These are phyloP conservation scores for Calycopis cecrops DNA, from an alignment of 1,140 invertebrate species.

Conservation along the genomic window DNA sequence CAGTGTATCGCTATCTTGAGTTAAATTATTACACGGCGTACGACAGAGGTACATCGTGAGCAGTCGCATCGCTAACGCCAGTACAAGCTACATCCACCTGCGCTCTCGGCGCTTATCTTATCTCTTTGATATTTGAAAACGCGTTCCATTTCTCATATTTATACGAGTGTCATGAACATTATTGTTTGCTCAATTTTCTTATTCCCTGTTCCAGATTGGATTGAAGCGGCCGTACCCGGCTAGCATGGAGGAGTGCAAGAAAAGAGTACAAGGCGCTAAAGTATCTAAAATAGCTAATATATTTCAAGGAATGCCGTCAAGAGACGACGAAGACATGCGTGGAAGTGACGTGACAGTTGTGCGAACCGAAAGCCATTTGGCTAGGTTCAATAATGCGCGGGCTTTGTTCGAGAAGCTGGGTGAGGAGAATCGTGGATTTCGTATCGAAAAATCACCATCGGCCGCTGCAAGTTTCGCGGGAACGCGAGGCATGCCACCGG, in stretches of 20 bases:
- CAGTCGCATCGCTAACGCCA: conserved; percentile 42
- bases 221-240: conserved; percentile 64
- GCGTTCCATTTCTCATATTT: conserved; percentile 48
- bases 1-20: conserved; percentile 69
- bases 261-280: conserved; percentile 83
- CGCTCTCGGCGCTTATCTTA: conserved; percentile 54
- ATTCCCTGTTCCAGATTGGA: conserved; percentile 60
- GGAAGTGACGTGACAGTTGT: conserved; percentile 83
- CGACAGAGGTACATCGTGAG: conserved; percentile 44
- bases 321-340: conserved; percentile 66
- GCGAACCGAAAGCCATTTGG: conserved; percentile 90
- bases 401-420: conserved; percentile 95
- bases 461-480: conserved; percentile 67
- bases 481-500: conserved; percentile 48
- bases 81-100: conserved; percentile 48
- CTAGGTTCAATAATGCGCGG: conserved; percentile 93
- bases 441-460: conserved; percentile 71
- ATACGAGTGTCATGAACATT: conserved; percentile 37
- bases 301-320: conserved; percentile 81
- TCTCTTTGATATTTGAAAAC: conserved; percentile 46
- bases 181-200: conserved; percentile 37
- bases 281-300: conserved; percentile 94
- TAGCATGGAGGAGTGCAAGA: conserved; percentile 83
- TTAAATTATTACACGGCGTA: conserved; percentile 53
- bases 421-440: conserved; percentile 79